A percentile compares a stretch with the other conserved stretches of the same genome.
phyloP scores from a whole-genome alignment of 2,888 invertebrate species.

The Ophion costatus region DNA sequence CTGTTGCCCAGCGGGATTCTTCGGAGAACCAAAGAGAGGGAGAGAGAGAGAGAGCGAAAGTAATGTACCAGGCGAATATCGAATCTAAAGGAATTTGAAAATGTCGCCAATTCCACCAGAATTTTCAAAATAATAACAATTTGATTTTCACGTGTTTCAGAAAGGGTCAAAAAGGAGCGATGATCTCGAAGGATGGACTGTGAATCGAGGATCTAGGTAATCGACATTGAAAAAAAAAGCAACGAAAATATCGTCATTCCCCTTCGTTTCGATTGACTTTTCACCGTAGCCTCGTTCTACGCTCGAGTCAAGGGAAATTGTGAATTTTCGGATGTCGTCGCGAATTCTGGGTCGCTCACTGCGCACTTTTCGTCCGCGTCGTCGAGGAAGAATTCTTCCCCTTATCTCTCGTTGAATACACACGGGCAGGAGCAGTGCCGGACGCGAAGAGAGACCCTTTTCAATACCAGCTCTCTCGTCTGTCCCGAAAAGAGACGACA shows the following conservation, averaged over 20 bases:
- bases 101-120: neutral
- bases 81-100: neutral
- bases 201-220: slow-evolving; percentile 75
- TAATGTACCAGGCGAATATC: neutral
- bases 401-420: too few relatives aligned
- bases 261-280: neutral
- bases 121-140: neutral
- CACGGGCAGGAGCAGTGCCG: too few relatives aligned
- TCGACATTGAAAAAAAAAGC: neutral
- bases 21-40: neutral
- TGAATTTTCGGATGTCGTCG: too few relatives aligned
- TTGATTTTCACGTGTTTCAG: slow-evolving; percentile 51
- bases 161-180: slow-evolving; percentile 61
- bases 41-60: neutral
- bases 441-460: too few relatives aligned
- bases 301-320: too few relatives aligned
- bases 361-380: too few relatives aligned
- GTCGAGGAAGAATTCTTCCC: too few relatives aligned
- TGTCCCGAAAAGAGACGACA: too few relatives aligned
- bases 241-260: neutral
- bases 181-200: slow-evolving; percentile 72
- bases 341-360: too few relatives aligned
- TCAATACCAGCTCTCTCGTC: too few relatives aligned
- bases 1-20: slow-evolving; percentile 39
- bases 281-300: neutral